These are phyloP conservation scores for Drosophila suzukii DNA, from an alignment of 1,140 invertebrate genomes.

Conservation along the genomic window DNA sequence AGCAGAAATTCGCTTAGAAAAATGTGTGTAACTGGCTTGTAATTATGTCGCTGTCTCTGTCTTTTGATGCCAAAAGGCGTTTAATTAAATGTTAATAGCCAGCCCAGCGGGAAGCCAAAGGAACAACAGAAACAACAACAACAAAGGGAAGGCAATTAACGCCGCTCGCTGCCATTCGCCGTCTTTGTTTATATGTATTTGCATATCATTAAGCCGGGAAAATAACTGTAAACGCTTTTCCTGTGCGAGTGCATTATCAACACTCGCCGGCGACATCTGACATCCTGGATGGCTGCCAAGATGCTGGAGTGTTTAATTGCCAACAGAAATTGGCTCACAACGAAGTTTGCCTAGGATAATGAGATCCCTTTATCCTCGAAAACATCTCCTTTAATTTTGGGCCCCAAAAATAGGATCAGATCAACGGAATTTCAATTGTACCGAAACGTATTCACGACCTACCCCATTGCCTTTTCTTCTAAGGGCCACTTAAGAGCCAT, in stretches of 20 bases:
- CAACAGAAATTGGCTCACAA: conserved; percentile 39
- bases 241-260: conserved; percentile 70
- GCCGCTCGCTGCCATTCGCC: conserved; percentile 34
- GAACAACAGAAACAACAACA: conserved; percentile 19
- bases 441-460: conserved; percentile 1
- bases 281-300: conserved; percentile 10
- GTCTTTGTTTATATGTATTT: conserved; percentile 74
- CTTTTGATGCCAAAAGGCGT: conserved; percentile 72
- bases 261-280: conserved; percentile 49
- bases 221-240: conserved; percentile 57
- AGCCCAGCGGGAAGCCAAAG: conserved; percentile 35
- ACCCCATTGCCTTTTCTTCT: conserved; percentile 8
- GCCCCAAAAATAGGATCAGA: background rate
- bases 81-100: conserved; percentile 80
- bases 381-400: background rate
- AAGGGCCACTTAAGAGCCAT: conserved; percentile 58
- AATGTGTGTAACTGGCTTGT: conserved; percentile 72
- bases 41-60: conserved; percentile 67
- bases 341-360: conserved; percentile 42
- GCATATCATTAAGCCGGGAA: conserved; percentile 74
- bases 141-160: conserved; percentile 65
- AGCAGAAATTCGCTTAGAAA: conserved; percentile 64
- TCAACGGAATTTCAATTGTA: conserved; percentile 45
- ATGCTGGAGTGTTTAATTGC: conserved; percentile 35
- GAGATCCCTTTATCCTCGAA: conserved; percentile 7